Evolutionary conservation across 2,888 invertebrate genomes (phyloP).

Genomic region (Julus scanicus): DNA sequence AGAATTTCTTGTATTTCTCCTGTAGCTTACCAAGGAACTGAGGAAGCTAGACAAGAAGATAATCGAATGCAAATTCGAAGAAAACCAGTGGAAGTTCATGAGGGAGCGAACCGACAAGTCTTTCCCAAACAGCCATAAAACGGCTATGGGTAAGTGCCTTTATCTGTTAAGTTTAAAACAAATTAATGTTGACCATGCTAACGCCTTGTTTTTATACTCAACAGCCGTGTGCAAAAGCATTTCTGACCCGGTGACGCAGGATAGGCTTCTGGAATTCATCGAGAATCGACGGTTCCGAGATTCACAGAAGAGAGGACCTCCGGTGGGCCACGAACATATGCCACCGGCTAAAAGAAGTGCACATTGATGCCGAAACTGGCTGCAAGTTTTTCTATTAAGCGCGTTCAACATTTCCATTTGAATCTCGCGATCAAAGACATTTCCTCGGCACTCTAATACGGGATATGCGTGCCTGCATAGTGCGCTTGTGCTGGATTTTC

Average conservation of each 20-base stretch:
- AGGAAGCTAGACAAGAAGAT: constrained; percentile 90
- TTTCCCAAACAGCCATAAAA: constrained; percentile 88
- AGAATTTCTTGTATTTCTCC: no score
- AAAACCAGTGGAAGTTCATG: constrained; percentile 87
- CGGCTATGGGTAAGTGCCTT: constrained; percentile 73
- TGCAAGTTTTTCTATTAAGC: background rate
- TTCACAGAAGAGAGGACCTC: constrained; percentile 46
- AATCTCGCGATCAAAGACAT: background rate
- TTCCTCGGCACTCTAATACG: background rate
- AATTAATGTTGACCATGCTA: no score
- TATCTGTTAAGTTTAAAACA: no score
- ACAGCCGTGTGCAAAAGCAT: constrained; percentile 86
- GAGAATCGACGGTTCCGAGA: constrained; percentile 71
- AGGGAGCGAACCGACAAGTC: constrained; percentile 96
- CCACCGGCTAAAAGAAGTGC: background rate
- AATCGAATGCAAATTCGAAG: constrained; percentile 86
- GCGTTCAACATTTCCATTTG: background rate
- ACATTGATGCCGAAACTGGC: background rate
- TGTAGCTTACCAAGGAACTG: constrained; percentile 75
- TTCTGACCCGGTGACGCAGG: constrained; percentile 84
- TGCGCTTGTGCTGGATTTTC: background rate
- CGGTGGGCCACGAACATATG: background rate
- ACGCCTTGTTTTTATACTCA: background rate
- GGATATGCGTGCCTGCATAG: background rate
- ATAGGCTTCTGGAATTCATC: constrained; percentile 80